A percentile compares a stretch with the other conserved stretches of the same genome.
Evolutionary conservation across 2,888 invertebrate species (phyloP).

Genomic region (Parthenolecanium corni): DNA sequence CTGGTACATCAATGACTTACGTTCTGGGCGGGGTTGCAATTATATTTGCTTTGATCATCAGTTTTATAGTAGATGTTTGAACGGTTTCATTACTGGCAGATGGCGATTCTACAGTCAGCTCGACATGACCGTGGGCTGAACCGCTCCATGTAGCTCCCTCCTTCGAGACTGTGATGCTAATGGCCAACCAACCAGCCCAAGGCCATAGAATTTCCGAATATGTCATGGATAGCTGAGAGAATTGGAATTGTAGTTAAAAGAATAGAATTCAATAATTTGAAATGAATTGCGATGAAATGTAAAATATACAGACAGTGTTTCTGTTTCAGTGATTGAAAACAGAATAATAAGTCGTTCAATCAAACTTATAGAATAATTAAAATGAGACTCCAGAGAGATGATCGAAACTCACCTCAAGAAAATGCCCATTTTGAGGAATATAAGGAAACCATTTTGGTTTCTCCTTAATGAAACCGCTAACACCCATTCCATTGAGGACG

Average conservation of each 20-base stretch:
- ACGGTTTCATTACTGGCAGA: conserved; percentile 48
- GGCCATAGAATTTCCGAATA: conserved; percentile 83
- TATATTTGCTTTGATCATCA: conserved; percentile 67
- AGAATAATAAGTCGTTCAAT: too few relatives aligned
- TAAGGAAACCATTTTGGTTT: conserved; percentile 82
- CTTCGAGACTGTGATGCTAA: conserved; percentile 53
- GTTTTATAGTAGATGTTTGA: conserved; percentile 47
- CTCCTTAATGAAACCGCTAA: conserved; percentile 63
- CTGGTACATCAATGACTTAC: conserved; percentile 36
- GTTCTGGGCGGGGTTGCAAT: conserved; percentile 83
- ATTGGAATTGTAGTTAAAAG: conserved; percentile 26
- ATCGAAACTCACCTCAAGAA: conserved; percentile 51
- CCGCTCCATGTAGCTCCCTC: conserved; percentile 55
- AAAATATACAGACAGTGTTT: not conserved
- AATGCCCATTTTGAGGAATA: conserved; percentile 61
- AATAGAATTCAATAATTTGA: not conserved
- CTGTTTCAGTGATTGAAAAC: too few relatives aligned
- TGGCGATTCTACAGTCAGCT: conserved; percentile 70
- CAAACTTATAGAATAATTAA: too few relatives aligned
- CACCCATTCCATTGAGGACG: conserved; percentile 84
- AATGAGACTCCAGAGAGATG: too few relatives aligned
- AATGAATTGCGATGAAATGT: not conserved
- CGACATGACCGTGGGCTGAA: conserved; percentile 66
- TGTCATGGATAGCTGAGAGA: conserved; percentile 46
- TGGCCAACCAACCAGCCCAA: conserved; percentile 91